Evolutionary conservation across 2,113 vertebrate genomes (phyloP), one percentile per base, ranked within the genome.

Genomic region (Coracopsis vasa): DNA sequence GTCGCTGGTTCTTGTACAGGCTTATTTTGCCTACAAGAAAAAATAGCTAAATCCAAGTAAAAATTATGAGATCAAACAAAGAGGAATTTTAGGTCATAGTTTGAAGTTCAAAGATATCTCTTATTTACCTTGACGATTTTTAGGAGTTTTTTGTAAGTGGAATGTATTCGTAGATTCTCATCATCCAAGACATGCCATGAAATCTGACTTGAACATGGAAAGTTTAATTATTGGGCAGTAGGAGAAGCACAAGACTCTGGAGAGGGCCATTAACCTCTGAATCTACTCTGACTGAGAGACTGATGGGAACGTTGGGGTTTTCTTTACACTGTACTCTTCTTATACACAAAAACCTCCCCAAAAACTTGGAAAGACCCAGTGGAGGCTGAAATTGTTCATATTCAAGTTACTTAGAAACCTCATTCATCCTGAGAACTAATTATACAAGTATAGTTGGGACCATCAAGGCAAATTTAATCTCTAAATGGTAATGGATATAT

Each of bases 401-500:
- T 7, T 50, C 47, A 93, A 94, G 87, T 74, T 94, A 53, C 84
- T 96, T 66, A 87, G 93, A 94, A 94, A 95, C 77, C 88, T 96
- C 70, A 88, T 95, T 97, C 82, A 88, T 96, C 81, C 95, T 51
- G 58, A 96, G 79, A 94, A 79, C 89, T 95, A 96, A 97, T 95
- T 97, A 96, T 87, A 89, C 83, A 86, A 86, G 80, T 81, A 85
- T 45, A 87, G 78, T 82, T 95, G 60, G 84, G 90, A 67, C 87
- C 70, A 88, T 93, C 60, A 84, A 86, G 92, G 74, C 79, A 97
- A 97, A 97, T 97, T 83, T 96, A 95, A 96, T 85, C 91, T 96
- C 94, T 96, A 82, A 96, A 95, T 88, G 80, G 41, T 93, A 91
- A 94, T 66, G 81, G 80, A 67, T 70, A 91, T 88, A 91, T 75